Percentiles rank a stretch among this genome's conserved stretches.
phyloP scores from a whole-genome alignment of 64 coral and sea anemone genomes.

The Stylophora pistillata region DNA sequence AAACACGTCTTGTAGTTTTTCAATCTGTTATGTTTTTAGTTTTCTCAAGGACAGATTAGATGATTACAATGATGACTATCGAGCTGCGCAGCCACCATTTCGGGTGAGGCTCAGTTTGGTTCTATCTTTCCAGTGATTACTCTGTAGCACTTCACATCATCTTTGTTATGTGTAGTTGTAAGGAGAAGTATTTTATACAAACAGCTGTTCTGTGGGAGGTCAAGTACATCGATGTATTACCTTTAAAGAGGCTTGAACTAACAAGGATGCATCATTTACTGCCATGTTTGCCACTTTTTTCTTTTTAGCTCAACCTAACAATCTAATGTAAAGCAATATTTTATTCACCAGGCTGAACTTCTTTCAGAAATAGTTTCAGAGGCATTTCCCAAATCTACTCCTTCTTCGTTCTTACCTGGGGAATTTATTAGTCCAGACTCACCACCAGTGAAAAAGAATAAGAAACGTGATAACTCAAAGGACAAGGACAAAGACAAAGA shows the following conservation, averaged over 20 bases:
- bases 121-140: neutral
- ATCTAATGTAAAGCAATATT: neutral
- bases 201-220: too few relatives aligned
- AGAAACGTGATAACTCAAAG: slow-evolving; percentile 67
- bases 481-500: slow-evolving; percentile 83
- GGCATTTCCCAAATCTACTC: slow-evolving; percentile 27
- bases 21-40: slow-evolving; percentile 22
- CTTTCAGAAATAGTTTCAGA: slow-evolving; percentile 80
- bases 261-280: too few relatives aligned
- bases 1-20: neutral
- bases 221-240: too few relatives aligned
- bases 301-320: neutral
- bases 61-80: slow-evolving; percentile 88
- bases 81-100: slow-evolving; percentile 76
- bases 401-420: slow-evolving; percentile 44
- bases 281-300: neutral
- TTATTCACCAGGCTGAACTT: slow-evolving; percentile 50
- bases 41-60: slow-evolving; percentile 85
- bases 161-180: too few relatives aligned
- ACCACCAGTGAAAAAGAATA: slow-evolving; percentile 70
- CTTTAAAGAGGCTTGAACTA: too few relatives aligned
- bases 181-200: too few relatives aligned
- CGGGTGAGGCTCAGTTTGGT: slow-evolving; percentile 12
- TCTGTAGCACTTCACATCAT: too few relatives aligned
- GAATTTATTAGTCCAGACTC: slow-evolving; percentile 55